Percentiles rank a stretch among this genome's conserved stretches.
These are phyloP conservation scores for Lepisosteus oculatus DNA, from an alignment of 2,113 vertebrate species.

Conservation along the genomic window DNA sequence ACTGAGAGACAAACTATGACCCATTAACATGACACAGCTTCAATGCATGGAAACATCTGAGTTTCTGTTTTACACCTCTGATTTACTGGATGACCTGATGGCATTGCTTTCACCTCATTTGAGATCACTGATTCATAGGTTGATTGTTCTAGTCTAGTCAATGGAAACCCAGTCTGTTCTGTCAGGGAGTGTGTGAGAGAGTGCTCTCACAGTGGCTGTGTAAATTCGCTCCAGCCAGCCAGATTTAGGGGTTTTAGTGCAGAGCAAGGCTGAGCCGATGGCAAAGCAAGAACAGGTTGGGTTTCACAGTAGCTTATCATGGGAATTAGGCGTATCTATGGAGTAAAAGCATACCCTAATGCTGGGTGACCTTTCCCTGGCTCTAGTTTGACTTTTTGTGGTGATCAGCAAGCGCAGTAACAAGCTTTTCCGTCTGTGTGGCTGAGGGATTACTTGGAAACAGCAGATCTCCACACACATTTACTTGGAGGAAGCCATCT, in stretches of 20 bases:
- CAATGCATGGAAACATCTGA: slow-evolving; percentile 45
- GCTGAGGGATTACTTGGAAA: slow-evolving; percentile 64
- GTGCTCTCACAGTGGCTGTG: slow-evolving; percentile 46
- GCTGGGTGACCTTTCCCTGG: slow-evolving; percentile 71
- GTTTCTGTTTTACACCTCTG: slow-evolving; percentile 50
- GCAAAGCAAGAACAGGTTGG: slow-evolving; percentile 62
- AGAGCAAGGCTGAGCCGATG: slow-evolving; percentile 53
- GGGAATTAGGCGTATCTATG: slow-evolving; percentile 69
- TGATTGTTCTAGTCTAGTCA: slow-evolving; percentile 61
- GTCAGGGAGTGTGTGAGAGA: slow-evolving; percentile 26
- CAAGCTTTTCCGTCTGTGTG: slow-evolving; percentile 71
- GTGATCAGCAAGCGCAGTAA: slow-evolving; percentile 71
- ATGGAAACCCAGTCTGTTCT: slow-evolving; percentile 33
- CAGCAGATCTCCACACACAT: slow-evolving; percentile 44
- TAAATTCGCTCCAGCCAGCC: slow-evolving; percentile 66
- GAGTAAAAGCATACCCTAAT: slow-evolving; percentile 65
- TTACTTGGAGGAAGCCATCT: slow-evolving; percentile 63
- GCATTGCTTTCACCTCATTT: slow-evolving; percentile 44
- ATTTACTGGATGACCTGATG: slow-evolving; percentile 40
- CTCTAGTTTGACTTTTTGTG: slow-evolving; percentile 72
- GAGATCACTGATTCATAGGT: slow-evolving; percentile 56
- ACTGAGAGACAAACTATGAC: slow-evolving; percentile 39
- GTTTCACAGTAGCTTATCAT: slow-evolving; percentile 70
- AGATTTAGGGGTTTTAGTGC: slow-evolving; percentile 60
- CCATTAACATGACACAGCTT: slow-evolving; percentile 46